Evolutionary conservation across 2,888 invertebrate species (phyloP), one percentile per base, ranked within the genome.

Genomic region (Lordiphosa andalusiaca): DNA sequence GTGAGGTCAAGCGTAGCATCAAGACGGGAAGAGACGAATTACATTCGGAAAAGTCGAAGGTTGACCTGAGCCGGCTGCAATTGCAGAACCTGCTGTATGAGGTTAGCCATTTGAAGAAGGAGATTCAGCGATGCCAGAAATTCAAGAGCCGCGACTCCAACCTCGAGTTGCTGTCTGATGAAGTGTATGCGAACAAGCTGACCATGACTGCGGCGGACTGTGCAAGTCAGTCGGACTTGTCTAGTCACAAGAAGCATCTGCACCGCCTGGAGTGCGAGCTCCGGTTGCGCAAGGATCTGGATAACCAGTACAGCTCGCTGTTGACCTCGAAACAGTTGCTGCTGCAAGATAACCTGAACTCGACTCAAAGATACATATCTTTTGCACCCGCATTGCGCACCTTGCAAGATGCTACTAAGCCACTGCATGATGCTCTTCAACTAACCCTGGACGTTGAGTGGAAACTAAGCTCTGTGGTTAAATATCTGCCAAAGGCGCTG

Each of bases 131-230:
- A 85, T 98, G 98, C 86, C 92, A 97, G 60, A 96, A 98, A 86
- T 98, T 98, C 87, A 98, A 96, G 87, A 98, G 98, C 7, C 96
- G 96, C 88, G 97, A 98, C 91, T 96, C 98, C 90, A 94, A 95
- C 85, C 96, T 98, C 80, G 95, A 97, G 84, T 91, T 98, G 48
- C 94, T 98, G 1, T 90, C 95, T 0, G 91, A 95, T 49, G 94
- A 95, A 56, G 95, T 96, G 82, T 98, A 98, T 88, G 95, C 94
- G 84, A 91, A 91, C 76, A 73, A 69, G 25, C 37, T 76, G 9
- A 41, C 57, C 1, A 23, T 7, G 19, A 19, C 36, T 23, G 6
- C 25, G 2, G 9, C 4, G 2, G 96, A 97, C 16, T 95, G 96
- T 6, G 89, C 91, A 71, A 89, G 91, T 71, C 42, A 35, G 6